Percentiles rank a stretch among this genome's conserved stretches.
phyloP scores from a whole-genome alignment of 30 jellyfish, hydroid and myxozoan species.

The Mastigias papua region DNA sequence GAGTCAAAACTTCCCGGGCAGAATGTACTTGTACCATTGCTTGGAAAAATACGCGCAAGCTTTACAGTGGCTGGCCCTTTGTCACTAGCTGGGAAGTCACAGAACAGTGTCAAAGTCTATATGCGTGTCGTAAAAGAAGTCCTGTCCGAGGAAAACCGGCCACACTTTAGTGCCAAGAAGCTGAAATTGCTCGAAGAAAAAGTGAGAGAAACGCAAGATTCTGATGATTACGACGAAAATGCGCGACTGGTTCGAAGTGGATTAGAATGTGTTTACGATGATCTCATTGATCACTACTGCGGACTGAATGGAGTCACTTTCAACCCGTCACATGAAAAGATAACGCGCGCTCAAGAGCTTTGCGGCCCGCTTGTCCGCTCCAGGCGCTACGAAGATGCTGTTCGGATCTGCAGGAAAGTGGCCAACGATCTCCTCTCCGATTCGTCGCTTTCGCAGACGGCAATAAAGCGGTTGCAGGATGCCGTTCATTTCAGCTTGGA shows the following conservation, averaged over 20 bases:
- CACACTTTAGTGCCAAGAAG: constrained; percentile 8
- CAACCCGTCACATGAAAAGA: constrained; percentile 56
- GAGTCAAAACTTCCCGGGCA: constrained; percentile 19
- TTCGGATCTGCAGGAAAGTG: constrained; percentile 40
- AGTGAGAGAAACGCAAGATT: constrained; percentile 19
- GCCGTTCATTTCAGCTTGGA: constrained; percentile 21
- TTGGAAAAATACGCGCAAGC: constrained; percentile 69
- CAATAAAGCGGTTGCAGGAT: constrained; percentile 14
- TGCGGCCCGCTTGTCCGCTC: constrained; percentile 45
- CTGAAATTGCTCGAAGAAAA: constrained; percentile 43
- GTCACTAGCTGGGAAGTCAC: constrained; percentile 57
- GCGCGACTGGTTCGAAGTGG: constrained; percentile 66
- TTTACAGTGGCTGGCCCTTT: constrained; percentile 81
- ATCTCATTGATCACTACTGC: constrained; percentile 42
- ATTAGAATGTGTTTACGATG: constrained; percentile 64
- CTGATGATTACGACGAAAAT: constrained; percentile 42
- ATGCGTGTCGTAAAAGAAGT: constrained; percentile 57
- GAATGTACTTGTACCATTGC: constrained; percentile 25
- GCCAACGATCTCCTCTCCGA: constrained; percentile 42
- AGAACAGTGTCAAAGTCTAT: constrained; percentile 52
- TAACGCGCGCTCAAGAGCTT: constrained; percentile 53
- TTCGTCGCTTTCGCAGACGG: constrained; percentile 1
- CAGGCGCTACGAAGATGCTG: constrained; percentile 39
- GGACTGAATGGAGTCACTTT: constrained; percentile 61
- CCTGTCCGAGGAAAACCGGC: constrained; percentile 49